Evolutionary conservation across 2,888 invertebrate genomes (phyloP).

Genomic region (Callinectes sapidus): DNA sequence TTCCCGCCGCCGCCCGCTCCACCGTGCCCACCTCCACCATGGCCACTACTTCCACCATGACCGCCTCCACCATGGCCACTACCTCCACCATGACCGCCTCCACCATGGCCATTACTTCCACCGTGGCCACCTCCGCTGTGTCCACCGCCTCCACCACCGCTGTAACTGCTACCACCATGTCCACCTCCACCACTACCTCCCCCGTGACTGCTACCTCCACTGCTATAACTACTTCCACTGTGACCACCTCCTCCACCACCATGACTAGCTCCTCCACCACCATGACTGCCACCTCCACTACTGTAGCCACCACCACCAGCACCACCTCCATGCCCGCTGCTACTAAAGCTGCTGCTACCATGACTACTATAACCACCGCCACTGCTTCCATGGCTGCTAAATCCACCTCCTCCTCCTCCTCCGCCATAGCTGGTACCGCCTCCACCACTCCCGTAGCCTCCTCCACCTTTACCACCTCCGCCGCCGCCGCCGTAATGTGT

Average conservation of each 20-base stretch:
- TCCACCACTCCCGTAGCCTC: constrained; percentile 6
- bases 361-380: background rate
- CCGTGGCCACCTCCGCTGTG: no score
- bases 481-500: constrained; percentile 63
- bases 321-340: constrained; percentile 11
- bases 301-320: no score
- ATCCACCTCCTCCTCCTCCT: constrained; percentile 5
- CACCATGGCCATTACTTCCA: background rate
- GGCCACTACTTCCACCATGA: background rate
- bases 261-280: background rate
- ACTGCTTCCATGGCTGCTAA: background rate
- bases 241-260: background rate
- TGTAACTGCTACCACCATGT: background rate
- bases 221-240: constrained; percentile 10
- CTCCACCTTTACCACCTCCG: constrained; percentile 18
- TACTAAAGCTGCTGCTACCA: background rate
- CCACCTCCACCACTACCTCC: background rate
- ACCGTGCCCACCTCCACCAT: background rate
- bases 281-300: background rate
- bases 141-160: background rate
- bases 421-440: background rate
- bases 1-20: constrained; percentile 22
- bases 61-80: constrained; percentile 17
- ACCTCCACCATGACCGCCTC: background rate
- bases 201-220: background rate